These are phyloP conservation scores for Stegana nigrithorax DNA, from an alignment of 2,888 invertebrate genomes.

Conservation along the genomic window DNA sequence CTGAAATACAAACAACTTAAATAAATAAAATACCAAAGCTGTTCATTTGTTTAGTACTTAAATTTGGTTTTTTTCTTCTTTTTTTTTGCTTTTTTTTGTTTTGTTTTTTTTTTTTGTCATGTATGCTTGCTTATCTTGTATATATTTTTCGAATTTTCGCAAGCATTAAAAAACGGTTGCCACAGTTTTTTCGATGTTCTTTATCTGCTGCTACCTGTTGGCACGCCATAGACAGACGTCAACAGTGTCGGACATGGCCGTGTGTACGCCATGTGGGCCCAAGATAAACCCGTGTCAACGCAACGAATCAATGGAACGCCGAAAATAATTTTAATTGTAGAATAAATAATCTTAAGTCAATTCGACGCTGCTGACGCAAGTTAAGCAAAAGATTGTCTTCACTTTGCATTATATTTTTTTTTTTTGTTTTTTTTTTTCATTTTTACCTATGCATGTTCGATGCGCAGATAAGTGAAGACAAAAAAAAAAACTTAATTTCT, in stretches of 20 bases:
- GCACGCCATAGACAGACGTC: conserved; percentile 19
- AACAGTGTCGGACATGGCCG: conserved; percentile 23
- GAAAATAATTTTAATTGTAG: conserved; percentile 52
- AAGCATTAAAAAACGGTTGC: not conserved
- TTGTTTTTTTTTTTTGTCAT: not conserved
- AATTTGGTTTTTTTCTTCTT: not conserved
- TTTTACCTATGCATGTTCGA: conserved; percentile 22
- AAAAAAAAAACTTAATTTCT: not conserved
- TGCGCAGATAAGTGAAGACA: conserved; percentile 15
- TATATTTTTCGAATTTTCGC: conserved; percentile 16
- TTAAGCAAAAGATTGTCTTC: not conserved
- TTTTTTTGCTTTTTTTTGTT: not conserved
- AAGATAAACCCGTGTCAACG: conserved; percentile 39
- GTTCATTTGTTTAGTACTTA: not conserved
- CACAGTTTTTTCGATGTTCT: not conserved
- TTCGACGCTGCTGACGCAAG: conserved; percentile 47
- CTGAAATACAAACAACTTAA: not conserved
- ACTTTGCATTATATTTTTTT: not conserved
- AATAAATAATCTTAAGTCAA: conserved; percentile 34
- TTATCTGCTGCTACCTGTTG: not conserved
- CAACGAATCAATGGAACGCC: conserved; percentile 21
- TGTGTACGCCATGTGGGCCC: conserved; percentile 20
- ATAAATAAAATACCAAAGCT: not conserved
- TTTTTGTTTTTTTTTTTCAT: not conserved
- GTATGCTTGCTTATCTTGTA: conserved; percentile 12